These are phyloP conservation scores for Phrynocephalus guinanensis DNA, from an alignment of 2,797 vertebrate genomes.

Conservation along the genomic window DNA sequence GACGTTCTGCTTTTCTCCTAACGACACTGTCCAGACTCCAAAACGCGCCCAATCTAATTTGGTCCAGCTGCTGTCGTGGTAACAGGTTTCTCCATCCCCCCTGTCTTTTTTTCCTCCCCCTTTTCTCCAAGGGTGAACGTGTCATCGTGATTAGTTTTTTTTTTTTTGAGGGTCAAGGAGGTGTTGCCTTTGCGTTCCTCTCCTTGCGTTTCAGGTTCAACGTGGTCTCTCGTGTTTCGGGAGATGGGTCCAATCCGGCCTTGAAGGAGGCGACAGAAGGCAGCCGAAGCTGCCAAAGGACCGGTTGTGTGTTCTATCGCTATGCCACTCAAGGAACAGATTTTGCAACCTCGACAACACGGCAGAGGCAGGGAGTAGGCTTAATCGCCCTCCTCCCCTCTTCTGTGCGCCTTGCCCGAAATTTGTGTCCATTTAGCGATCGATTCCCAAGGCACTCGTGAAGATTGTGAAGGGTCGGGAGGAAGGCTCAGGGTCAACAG, in stretches of 20 bases:
- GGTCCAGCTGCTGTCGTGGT: slow-evolving; percentile 81
- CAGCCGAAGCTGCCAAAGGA: too few species aligned
- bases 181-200: background rate
- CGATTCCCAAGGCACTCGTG: slow-evolving; percentile 68
- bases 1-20: slow-evolving; percentile 82
- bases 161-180: background rate
- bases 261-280: background rate
- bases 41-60: slow-evolving; percentile 77
- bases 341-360: too few species aligned
- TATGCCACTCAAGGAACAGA: too few species aligned
- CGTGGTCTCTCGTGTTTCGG: too few species aligned
- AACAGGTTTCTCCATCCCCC: slow-evolving; percentile 66
- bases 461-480: slow-evolving; percentile 61
- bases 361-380: slow-evolving; percentile 46
- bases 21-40: slow-evolving; percentile 83
- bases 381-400: background rate
- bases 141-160: slow-evolving; percentile 69
- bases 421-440: slow-evolving; percentile 52
- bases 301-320: background rate
- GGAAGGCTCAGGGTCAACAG: background rate
- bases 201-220: slow-evolving; percentile 17
- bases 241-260: too few species aligned
- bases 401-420: slow-evolving; percentile 16
- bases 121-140: slow-evolving; percentile 17
- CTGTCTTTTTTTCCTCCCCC: slow-evolving; percentile 26